Base-by-base conservation (phyloP, 2,888 invertebrate species). In the Hemaris fuciformis region DNA sequence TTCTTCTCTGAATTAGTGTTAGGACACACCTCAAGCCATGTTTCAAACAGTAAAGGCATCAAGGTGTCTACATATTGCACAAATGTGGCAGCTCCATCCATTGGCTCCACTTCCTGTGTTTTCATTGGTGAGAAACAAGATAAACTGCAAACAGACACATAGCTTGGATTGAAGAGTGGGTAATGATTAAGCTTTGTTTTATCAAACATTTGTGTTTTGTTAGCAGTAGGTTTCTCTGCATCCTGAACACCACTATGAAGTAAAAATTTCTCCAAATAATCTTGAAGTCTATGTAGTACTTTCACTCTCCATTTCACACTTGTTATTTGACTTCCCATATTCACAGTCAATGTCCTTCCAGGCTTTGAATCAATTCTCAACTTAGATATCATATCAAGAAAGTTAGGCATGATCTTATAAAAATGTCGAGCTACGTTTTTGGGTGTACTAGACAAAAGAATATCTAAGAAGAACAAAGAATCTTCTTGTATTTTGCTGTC, bases 311-410 rank as follows among this genome's bases (percentile, higher is more conserved):
- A 97, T 76, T 95, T 95, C 0, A 95, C 94, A 72, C 94, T 96
- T 0, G 96, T 96, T 58, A 95, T 94, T 83, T 95, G 95, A 67
- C 95, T 95, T 53, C 94, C 94, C 62, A 97, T 90, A 76, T 95
- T 95, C 0, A 95, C 91, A 8, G 94, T 94, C 8, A 97, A 88
- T 43, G 95, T 94, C 69, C 96, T 93, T 18, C 94, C 94, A n/a
- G 94, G 93, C 64, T 93, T 94, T 2, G 94, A 93, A 78, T 96
- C 95, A 13, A 93, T 88, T 59, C 94, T 89, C 45, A 95, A 84
- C 69, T 95, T 95, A 0, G 98, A 98, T 78, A 98, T 97, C 93
- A 98, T 95, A 70, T 96, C 95, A 8, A 98, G 89, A 73, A 98
- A 97, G 79, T 96, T 96, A 0, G 95, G 94, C 62, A 98, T 92